A percentile compares a stretch with the other conserved stretches of the same genome.
Evolutionary conservation across 2,797 vertebrate species (phyloP).

Genomic region (Triplophysa yarkandensis): DNA sequence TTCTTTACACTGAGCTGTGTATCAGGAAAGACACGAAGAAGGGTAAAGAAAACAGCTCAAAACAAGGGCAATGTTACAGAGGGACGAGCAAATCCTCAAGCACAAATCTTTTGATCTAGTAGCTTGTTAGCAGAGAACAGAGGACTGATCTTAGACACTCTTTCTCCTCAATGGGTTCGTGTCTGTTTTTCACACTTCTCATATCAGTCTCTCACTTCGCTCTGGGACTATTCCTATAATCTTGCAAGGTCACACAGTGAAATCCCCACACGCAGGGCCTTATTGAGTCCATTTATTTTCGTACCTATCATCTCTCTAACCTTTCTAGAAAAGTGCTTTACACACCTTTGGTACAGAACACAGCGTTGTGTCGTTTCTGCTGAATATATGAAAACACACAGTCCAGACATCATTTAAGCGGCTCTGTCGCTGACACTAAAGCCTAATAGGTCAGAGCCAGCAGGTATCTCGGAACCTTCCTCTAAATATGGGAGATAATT

Average conservation of each 20-base stretch:
- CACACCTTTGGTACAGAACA: conserved; percentile 12
- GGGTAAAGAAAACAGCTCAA: background rate
- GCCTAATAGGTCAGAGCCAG: conserved; percentile 54
- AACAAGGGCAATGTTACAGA: conserved; percentile 12
- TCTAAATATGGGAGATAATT: conserved; percentile 61
- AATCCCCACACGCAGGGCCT: conserved; percentile 7
- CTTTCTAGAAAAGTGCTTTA: conserved; percentile 9
- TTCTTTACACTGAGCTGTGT: background rate
- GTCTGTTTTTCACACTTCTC: conserved; percentile 15
- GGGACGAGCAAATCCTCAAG: conserved; percentile 18
- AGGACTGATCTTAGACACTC: conserved; percentile 23
- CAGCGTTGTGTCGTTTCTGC: conserved; percentile 17
- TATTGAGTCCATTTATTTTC: conserved; percentile 19
- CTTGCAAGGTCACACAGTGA: conserved; percentile 8
- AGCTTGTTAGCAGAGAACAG: conserved; percentile 60
- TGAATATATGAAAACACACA: conserved; percentile 46
- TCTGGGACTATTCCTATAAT: conserved; percentile 24
- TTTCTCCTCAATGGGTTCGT: conserved; percentile 29
- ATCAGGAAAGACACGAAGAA: conserved; percentile 16
- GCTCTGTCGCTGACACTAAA: conserved; percentile 41
- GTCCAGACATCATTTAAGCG: conserved; percentile 32
- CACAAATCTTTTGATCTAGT: conserved; percentile 61
- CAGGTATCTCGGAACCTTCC: conserved; percentile 49
- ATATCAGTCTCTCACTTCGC: conserved; percentile 25
- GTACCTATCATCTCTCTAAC: conserved; percentile 33